phyloP scores from a whole-genome alignment of 92 coral and sea anemone genomes.

The Zoanthus gigantus region DNA sequence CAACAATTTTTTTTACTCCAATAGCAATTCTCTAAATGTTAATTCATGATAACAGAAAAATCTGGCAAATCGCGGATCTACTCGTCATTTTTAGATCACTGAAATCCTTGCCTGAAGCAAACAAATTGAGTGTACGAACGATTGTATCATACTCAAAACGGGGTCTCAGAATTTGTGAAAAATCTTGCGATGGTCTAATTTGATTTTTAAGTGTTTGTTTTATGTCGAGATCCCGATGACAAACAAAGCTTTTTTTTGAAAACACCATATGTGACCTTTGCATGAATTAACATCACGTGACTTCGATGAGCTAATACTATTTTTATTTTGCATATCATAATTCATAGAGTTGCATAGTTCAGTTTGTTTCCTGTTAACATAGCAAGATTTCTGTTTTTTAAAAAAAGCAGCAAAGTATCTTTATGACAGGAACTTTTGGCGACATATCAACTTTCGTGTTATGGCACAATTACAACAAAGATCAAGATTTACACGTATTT shows the following conservation, averaged over 20 bases:
- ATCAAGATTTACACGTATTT: neutral
- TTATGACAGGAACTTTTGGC: slow-evolving; percentile 18
- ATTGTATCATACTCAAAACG: neutral
- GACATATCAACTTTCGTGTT: slow-evolving; percentile 20
- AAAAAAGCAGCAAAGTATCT: neutral
- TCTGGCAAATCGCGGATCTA: too few species aligned
- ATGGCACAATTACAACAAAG: slow-evolving; percentile 7
- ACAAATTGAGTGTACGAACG: neutral
- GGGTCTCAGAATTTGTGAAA: neutral
- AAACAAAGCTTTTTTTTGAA: slow-evolving; percentile 30
- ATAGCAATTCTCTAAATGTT: neutral
- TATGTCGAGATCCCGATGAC: slow-evolving; percentile 9
- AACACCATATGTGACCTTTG: slow-evolving; percentile 17
- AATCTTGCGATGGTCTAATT: neutral
- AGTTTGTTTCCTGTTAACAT: slow-evolving; percentile 41
- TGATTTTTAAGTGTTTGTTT: slow-evolving; percentile 31
- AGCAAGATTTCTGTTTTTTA: slow-evolving; percentile 18
- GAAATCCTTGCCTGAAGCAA: neutral
- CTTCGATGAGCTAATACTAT: slow-evolving; percentile 30
- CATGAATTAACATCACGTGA: slow-evolving; percentile 47
- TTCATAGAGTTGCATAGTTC: neutral
- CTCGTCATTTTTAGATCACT: too few species aligned
- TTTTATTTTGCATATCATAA: slow-evolving; percentile 3
- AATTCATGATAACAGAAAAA: neutral
- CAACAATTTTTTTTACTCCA: neutral